Evolutionary conservation across 35 echinoderm and acorn worm species (phyloP).

Genomic region (Apostichopus japonicus): DNA sequence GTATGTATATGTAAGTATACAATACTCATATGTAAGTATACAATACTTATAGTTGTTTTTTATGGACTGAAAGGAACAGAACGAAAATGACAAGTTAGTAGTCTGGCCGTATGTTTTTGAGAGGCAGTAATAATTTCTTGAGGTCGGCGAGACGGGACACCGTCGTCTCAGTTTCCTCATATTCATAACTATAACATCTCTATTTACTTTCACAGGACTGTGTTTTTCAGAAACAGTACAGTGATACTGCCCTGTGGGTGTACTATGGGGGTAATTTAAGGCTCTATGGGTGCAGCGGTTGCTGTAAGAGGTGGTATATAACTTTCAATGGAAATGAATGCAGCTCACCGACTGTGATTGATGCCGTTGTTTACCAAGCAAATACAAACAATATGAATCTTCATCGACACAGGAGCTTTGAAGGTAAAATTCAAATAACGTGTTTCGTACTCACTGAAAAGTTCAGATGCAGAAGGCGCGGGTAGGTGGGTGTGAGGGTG

Average conservation of each 20-base stretch:
- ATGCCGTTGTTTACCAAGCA: constrained; percentile 60
- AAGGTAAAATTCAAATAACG: not conserved
- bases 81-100: no score
- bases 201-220: constrained; percentile 56
- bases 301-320: constrained; percentile 75
- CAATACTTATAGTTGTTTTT: no score
- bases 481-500: no score
- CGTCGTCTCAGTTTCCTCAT: no score
- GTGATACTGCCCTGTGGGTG: constrained; percentile 72
- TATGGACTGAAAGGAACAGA: no score
- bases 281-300: constrained; percentile 62
- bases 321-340: constrained; percentile 77
- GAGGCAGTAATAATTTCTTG: no score
- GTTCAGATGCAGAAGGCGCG: no score
- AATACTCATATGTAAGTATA: no score
- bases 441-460: not conserved
- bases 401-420: not conserved
- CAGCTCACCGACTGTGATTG: constrained; percentile 50
- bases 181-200: no score
- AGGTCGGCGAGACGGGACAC: no score
- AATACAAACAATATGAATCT: constrained; percentile 36
- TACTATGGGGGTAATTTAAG: constrained; percentile 67
- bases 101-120: no score
- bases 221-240: constrained; percentile 65
- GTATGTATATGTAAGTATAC: no score